Percentiles rank a stretch among this genome's conserved stretches.
phyloP scores from a whole-genome alignment of 23 tunicate species.

The Styela plicata region DNA sequence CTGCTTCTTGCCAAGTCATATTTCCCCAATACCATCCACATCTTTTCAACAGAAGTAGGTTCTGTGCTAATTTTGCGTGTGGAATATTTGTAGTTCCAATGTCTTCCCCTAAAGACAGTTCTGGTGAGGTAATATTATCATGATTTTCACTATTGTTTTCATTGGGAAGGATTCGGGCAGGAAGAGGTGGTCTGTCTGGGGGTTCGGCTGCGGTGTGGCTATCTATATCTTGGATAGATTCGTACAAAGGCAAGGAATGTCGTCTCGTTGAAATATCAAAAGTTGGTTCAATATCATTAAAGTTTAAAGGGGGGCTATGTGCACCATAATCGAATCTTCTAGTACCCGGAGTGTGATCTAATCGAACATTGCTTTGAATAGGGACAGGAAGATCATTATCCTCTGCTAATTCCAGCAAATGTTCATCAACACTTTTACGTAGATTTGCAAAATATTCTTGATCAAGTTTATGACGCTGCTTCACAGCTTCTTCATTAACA shows the following conservation, averaged over 20 bases:
- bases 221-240: neutral
- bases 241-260: conserved; percentile 6
- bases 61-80: conserved; percentile 36
- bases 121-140: neutral
- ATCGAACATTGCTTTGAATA: neutral
- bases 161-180: neutral
- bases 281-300: neutral
- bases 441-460: conserved; percentile 91
- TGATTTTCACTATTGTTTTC: neutral
- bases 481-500: conserved; percentile 41
- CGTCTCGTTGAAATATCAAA: neutral
- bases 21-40: conserved; percentile 97
- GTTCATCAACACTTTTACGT: conserved; percentile 47
- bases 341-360: neutral
- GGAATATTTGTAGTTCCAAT: conserved; percentile 2
- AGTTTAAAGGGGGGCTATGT: conserved; percentile 17
- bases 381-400: conserved; percentile 23
- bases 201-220: neutral
- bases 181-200: neutral
- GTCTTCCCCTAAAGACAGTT: neutral
- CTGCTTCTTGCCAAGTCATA: conserved; percentile 94
- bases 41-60: conserved; percentile 44
- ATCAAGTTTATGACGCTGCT: conserved; percentile 53
- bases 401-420: conserved; percentile 19
- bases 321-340: conserved; percentile 11